Conservation (phyloP, 1,140 invertebrate species). For the Hypsibius dujardini region DNA sequence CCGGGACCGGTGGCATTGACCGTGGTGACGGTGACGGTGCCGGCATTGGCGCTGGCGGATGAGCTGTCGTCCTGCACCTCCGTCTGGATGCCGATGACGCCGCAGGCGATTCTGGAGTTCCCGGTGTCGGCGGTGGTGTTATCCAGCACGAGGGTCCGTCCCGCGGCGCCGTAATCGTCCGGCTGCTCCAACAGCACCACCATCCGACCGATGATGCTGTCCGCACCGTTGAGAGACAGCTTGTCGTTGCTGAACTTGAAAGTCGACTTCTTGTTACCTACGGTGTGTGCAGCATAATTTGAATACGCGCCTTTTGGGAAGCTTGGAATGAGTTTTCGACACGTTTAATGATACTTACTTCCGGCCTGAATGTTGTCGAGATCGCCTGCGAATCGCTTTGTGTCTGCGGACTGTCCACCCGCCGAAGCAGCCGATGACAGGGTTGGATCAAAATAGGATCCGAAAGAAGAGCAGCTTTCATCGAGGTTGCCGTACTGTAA, state of each 20-base stretch:
- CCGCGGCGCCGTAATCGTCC: neutral
- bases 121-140: no score
- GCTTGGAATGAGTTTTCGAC: no score
- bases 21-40: no score
- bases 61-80: no score
- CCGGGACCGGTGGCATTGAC: no score
- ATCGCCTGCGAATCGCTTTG: conserved; percentile 1
- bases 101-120: no score
- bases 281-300: neutral
- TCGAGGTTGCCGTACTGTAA: conserved; percentile 6
- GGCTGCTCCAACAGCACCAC: neutral
- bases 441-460: neutral
- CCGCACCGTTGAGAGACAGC: neutral
- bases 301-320: neutral
- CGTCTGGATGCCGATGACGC: no score
- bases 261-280: neutral
- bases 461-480: neutral
- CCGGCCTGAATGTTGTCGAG: neutral
- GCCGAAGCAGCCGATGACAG: neutral
- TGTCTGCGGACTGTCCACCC: neutral
- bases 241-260: neutral
- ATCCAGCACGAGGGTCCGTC: neutral
- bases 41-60: no score
- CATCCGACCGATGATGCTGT: neutral
- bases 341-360: neutral